phyloP scores from a whole-genome alignment of 2,888 invertebrate genomes.

The Imbricaverruca yamaguchii region DNA sequence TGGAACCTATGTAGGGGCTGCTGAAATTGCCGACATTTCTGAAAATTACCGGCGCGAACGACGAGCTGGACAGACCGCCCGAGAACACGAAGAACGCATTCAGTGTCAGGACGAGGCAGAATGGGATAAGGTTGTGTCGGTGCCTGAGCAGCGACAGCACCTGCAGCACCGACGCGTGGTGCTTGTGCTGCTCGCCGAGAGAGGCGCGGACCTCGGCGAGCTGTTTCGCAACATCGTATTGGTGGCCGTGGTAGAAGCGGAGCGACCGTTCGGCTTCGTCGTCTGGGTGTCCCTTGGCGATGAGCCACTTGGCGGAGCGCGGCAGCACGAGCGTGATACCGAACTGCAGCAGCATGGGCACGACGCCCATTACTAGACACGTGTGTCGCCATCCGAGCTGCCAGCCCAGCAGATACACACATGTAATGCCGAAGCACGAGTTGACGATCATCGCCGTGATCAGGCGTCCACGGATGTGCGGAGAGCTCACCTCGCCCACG shows the following conservation, averaged over 20 bases:
- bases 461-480: background rate
- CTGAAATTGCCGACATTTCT: background rate
- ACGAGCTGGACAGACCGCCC: background rate
- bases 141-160: background rate
- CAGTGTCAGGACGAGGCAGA: background rate
- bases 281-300: background rate
- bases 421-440: background rate
- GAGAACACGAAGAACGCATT: background rate
- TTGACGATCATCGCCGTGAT: background rate
- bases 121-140: background rate
- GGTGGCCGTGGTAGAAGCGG: background rate
- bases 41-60: background rate
- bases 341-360: background rate
- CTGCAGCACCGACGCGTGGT: background rate
- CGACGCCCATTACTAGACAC: background rate
- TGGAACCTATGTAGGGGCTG: background rate
- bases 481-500: no score
- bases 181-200: background rate
- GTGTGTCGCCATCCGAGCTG: background rate
- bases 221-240: background rate
- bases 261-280: background rate
- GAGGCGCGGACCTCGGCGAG: background rate
- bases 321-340: background rate
- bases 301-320: background rate
- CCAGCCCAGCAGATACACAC: background rate